Conservation (phyloP, 1,140 invertebrate species). For the Drosophila persimilis region DNA sequence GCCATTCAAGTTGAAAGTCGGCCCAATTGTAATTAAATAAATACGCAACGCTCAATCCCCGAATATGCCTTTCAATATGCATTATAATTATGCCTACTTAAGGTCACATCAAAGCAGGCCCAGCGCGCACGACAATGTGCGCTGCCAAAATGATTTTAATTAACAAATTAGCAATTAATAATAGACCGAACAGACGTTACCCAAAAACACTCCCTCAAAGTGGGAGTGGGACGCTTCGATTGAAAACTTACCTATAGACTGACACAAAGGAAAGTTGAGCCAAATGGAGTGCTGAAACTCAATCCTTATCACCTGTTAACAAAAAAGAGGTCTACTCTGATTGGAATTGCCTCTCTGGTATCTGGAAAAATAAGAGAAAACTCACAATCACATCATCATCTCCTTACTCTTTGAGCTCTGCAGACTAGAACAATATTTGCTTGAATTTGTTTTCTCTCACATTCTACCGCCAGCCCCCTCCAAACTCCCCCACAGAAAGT, state of each 20-base stretch:
- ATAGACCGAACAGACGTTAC: slow-evolving; percentile 39
- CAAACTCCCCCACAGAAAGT: slow-evolving; percentile 9
- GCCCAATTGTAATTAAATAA: slow-evolving; percentile 75
- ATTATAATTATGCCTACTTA: slow-evolving; percentile 63
- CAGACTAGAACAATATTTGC: slow-evolving; percentile 64
- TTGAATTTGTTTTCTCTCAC: slow-evolving; percentile 41
- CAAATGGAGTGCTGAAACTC: background rate
- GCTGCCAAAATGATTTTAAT: slow-evolving; percentile 59
- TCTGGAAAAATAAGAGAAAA: slow-evolving; percentile 24
- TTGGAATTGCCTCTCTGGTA: slow-evolving; percentile 32
- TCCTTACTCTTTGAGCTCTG: slow-evolving; percentile 27
- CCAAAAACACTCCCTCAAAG: slow-evolving; percentile 6
- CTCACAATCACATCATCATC: slow-evolving; percentile 45
- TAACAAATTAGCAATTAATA: slow-evolving; percentile 64
- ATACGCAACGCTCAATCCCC: slow-evolving; percentile 36
- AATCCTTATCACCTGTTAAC: slow-evolving; percentile 13
- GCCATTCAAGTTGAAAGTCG: slow-evolving; percentile 75
- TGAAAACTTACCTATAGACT: background rate
- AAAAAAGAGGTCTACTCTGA: slow-evolving; percentile 27
- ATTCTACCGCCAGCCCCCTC: background rate
- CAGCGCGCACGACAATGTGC: slow-evolving; percentile 23
- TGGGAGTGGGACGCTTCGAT: background rate
- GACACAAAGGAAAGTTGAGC: background rate
- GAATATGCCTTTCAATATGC: slow-evolving; percentile 46
- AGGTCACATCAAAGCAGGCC: slow-evolving; percentile 69